phyloP scores from a whole-genome alignment of 1,140 invertebrate species.

The Drosophila hydei region DNA sequence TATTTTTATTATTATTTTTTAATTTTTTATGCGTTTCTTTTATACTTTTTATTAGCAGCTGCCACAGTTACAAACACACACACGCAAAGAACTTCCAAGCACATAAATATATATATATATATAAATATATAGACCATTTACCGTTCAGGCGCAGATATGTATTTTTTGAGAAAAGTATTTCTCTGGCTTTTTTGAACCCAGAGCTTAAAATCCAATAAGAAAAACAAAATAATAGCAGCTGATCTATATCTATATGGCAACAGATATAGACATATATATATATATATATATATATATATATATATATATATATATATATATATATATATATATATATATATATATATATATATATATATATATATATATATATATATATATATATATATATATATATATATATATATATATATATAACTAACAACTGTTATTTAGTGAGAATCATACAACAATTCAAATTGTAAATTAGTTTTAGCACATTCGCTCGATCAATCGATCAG shows the following conservation, averaged over 20 bases:
- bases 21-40: conserved; percentile 10
- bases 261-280: conserved; percentile 35
- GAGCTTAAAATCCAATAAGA: conserved; percentile 15
- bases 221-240: conserved; percentile 16
- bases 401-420: conserved; percentile 33
- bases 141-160: conserved; percentile 35
- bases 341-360: conserved; percentile 35
- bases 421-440: conserved; percentile 71
- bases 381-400: conserved; percentile 37
- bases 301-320: conserved; percentile 37
- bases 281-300: conserved; percentile 41
- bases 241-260: conserved; percentile 14
- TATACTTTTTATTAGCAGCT: conserved; percentile 22
- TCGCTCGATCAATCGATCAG: not conserved
- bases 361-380: conserved; percentile 37
- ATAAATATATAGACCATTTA: conserved; percentile 14
- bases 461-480: conserved; percentile 48
- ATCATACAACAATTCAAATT: conserved; percentile 14
- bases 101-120: conserved; percentile 26
- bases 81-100: conserved; percentile 42
- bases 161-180: conserved; percentile 73
- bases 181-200: conserved; percentile 28
- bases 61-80: conserved; percentile 24
- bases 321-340: conserved; percentile 37
- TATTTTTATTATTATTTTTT: conserved; percentile 8